Percentiles rank a stretch among this genome's conserved stretches.
Conservation (phyloP, 1,140 invertebrate genomes). For the Chironomus tepperi region DNA sequence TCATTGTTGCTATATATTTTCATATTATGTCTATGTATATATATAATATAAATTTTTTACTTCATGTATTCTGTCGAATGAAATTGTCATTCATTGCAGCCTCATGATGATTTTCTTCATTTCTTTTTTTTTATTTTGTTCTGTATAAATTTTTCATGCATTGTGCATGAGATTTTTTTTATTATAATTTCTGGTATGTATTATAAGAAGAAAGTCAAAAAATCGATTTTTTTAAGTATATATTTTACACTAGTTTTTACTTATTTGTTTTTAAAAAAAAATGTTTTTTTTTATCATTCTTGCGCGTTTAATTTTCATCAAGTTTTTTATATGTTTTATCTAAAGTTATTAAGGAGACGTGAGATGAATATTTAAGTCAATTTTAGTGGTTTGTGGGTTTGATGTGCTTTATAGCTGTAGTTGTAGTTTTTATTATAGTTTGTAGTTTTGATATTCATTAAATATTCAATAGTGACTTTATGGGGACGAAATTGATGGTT, state of each 20-base stretch:
- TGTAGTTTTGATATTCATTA: too few species aligned
- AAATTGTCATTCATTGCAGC: conserved; percentile 23
- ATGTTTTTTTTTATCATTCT: too few species aligned
- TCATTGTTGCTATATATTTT: not conserved
- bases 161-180: not conserved
- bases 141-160: not conserved
- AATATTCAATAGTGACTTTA: too few species aligned
- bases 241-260: not conserved
- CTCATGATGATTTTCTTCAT: conserved; percentile 19
- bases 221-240: not conserved
- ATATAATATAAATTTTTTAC: not conserved
- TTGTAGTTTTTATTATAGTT: too few species aligned
- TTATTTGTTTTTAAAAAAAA: not conserved
- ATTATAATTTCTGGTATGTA: not conserved
- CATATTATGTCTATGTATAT: not conserved
- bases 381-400: too few species aligned
- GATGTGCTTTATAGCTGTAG: too few species aligned
- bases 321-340: too few species aligned
- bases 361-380: too few species aligned
- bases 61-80: not conserved
- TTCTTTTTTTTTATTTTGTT: not conserved
- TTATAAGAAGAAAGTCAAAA: not conserved
- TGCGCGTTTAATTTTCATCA: too few species aligned
- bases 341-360: too few species aligned
- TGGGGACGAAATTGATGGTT: too few species aligned